These are phyloP conservation scores for Cordilura impudica DNA, from an alignment of 2,888 invertebrate genomes.

Conservation along the genomic window DNA sequence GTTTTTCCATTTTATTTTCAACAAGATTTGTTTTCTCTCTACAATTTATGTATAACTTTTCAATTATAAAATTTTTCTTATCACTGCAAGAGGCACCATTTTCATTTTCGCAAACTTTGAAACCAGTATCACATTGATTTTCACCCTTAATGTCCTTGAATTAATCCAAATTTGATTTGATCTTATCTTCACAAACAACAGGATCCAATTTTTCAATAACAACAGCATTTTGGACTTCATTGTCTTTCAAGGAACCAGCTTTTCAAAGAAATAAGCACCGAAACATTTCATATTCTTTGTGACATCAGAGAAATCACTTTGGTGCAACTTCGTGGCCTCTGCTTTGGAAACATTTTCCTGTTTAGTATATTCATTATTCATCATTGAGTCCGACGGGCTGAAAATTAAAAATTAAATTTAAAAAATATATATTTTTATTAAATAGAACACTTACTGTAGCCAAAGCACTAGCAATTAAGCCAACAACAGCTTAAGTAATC, in stretches of 20 bases:
- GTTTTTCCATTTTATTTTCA: too few species aligned
- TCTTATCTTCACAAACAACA: conserved; percentile 70
- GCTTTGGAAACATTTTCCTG: conserved; percentile 66
- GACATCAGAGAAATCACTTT: conserved; percentile 66
- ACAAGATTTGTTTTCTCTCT: too few species aligned
- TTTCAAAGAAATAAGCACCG: conserved; percentile 74
- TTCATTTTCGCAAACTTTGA: conserved; percentile 63
- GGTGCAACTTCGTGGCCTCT: conserved; percentile 66
- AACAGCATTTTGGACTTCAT: conserved; percentile 67
- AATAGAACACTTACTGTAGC: conserved; percentile 68
- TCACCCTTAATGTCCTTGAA: conserved; percentile 62
- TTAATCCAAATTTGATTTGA: conserved; percentile 49
- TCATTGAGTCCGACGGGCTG: conserved; percentile 67
- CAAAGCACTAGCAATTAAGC: conserved; percentile 63
- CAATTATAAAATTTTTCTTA: too few species aligned
- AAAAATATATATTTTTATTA: background rate
- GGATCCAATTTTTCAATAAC: conserved; percentile 64
- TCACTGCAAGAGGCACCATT: too few species aligned
- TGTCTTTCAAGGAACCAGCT: conserved; percentile 70
- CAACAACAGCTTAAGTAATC: conserved; percentile 66
- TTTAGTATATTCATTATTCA: conserved; percentile 67
- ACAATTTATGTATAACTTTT: too few species aligned
- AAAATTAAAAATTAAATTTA: background rate
- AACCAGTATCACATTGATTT: conserved; percentile 71
- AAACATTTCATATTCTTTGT: conserved; percentile 72